Conservation (phyloP, 2,113 vertebrate species). For the Hippocampus abdominalis region DNA sequence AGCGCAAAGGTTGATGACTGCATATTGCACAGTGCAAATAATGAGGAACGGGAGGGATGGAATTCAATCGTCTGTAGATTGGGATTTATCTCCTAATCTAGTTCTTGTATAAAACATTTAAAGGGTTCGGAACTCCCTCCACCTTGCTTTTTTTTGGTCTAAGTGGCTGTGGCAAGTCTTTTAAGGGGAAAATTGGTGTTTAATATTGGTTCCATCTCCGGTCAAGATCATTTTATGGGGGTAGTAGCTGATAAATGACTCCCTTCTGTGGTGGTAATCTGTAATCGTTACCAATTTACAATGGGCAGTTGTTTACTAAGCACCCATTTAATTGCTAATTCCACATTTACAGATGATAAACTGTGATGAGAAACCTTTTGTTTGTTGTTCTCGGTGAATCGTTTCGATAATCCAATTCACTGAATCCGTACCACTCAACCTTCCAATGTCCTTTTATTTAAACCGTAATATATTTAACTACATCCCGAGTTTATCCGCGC, state of each 20-base stretch:
- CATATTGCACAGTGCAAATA: constrained; percentile 57
- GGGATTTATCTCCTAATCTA: constrained; percentile 60
- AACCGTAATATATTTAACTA: constrained; percentile 24
- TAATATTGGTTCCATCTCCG: not conserved
- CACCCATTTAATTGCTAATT: constrained; percentile 32
- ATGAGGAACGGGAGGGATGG: constrained; percentile 51
- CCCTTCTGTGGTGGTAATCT: constrained; percentile 36
- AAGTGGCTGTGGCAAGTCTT: constrained; percentile 10
- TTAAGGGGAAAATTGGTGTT: not conserved
- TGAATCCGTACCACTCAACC: constrained; percentile 3
- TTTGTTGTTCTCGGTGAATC: constrained; percentile 16
- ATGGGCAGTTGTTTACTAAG: constrained; percentile 40
- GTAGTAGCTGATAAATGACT: constrained; percentile 47
- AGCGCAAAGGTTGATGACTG: constrained; percentile 42
- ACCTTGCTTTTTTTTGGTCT: not conserved
- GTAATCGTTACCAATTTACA: constrained; percentile 61
- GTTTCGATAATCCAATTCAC: constrained; percentile 15
- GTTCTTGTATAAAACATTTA: constrained; percentile 63
- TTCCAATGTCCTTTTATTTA: constrained; percentile 13
- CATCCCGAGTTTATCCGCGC: constrained; percentile 3
- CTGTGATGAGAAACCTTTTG: constrained; percentile 6
- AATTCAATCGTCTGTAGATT: constrained; percentile 62
- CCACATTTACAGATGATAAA: constrained; percentile 41
- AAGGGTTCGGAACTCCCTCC: constrained; percentile 28
- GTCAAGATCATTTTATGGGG: not conserved